These are phyloP conservation scores for Schizotus pectinicornis DNA, from an alignment of 2,888 invertebrate species.

Conservation along the genomic window DNA sequence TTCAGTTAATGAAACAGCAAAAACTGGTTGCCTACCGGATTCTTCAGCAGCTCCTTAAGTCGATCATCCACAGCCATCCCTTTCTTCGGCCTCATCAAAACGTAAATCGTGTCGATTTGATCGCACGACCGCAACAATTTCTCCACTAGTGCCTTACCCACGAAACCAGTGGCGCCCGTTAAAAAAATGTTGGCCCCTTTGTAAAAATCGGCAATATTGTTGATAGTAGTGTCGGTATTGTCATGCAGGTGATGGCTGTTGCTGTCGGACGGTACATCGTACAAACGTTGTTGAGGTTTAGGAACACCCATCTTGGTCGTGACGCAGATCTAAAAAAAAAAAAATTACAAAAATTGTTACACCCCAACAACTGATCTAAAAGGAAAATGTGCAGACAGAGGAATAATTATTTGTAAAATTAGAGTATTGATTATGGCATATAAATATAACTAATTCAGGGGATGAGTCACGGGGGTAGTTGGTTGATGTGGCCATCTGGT, in stretches of 20 bases:
- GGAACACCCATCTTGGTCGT: conserved; percentile 15
- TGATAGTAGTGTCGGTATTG: conserved; percentile 34
- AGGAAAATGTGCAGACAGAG: neutral
- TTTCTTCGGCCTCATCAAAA: conserved; percentile 79
- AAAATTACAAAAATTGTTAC: no score
- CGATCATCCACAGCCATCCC: conserved; percentile 74
- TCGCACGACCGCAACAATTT: conserved; percentile 88
- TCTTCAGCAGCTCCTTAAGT: conserved; percentile 75
- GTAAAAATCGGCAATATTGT: conserved; percentile 52
- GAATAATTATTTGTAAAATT: no score
- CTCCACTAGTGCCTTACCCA: conserved; percentile 92
- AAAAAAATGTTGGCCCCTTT: conserved; percentile 53
- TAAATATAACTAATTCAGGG: no score
- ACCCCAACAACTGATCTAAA: no score
- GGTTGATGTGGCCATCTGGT: no score
- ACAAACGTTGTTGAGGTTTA: conserved; percentile 13
- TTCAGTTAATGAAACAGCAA: no score
- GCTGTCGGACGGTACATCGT: conserved; percentile 6
- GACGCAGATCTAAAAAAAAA: neutral
- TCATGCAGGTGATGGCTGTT: neutral
- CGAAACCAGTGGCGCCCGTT: conserved; percentile 75
- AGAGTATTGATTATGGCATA: no score
- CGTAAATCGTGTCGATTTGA: conserved; percentile 76
- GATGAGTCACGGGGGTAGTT: no score
- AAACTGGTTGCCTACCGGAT: conserved; percentile 61